Evolutionary conservation across 2,797 vertebrate genomes (phyloP), one percentile per base, ranked within the genome.

Genomic region (Lacerta viridis): DNA sequence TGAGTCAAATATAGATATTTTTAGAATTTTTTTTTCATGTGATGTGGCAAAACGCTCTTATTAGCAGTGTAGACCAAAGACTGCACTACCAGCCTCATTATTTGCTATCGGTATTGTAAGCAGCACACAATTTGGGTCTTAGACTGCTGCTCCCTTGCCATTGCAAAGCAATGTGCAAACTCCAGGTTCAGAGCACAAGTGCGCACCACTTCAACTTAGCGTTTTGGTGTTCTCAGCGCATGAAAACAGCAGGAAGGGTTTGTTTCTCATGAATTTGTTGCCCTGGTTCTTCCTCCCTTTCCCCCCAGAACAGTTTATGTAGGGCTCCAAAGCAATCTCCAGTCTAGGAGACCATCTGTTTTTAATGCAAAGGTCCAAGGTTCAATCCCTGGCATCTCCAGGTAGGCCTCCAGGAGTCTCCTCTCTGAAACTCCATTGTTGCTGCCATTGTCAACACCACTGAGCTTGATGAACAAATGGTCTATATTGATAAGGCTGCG

Each of bases 1-100:
- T 75, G 79, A 85, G 59, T 85, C 61, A 68, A 75, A 77, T 39
- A 75, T 23, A 33, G 75, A 7, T 66, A 85, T 68, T 80, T 74
- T 85, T 36, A 80, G 25, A 36, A 5, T 33, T 80, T 39, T 4
- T 1, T 1, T 55, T 50, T 46, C 13, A 6, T 20, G 20, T 61
- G 10, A 50, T 1, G 66, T 27, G 68, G 10, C 11, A 7, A 41
- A 77, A 20, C 9, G 6, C 80, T 46, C 25, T 75, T 80, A 25
- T 61, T 61, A 41, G 50, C n/a, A 66, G 9, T 39, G 9, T 7
- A 72, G 41, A 13, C 25, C 41, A 75, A 27, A 64, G 2, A 9
- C 41, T 80, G 4, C 27, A 41, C n/a, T 23, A 9, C 3, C 8
- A 36, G 2, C 11, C 23, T 80, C 4, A 17, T 15, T 55, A n/a